Evolutionary conservation across 2,888 invertebrate genomes (phyloP), one percentile per base, ranked within the genome.

Genomic region (Phortica magna): DNA sequence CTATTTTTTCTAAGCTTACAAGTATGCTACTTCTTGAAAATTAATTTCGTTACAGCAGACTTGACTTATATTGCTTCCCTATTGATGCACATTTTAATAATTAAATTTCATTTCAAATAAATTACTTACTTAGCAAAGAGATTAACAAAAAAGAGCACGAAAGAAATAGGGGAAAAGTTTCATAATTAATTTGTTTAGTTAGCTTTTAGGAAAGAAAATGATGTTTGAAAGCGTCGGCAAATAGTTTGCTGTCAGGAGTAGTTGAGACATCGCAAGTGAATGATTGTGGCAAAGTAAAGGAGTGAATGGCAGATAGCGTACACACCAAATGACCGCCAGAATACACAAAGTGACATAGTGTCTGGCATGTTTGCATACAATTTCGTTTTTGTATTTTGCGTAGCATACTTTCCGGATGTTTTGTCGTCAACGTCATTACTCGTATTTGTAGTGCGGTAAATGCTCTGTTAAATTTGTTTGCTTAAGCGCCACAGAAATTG

Each of bases 81-180:
- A 9, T 48, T 9, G 48, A 14, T 9, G 48, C 9, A 48, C 79
- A 81, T 79, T 84, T 77, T 76, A 74, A 78, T 85, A 85, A 85
- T 85, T 87, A 85, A 82, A 85, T 88, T 87, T 79, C 82, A 77
- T 78, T 82, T 81, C 76, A 87, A 81, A 85, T 85, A 87, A 88
- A 81, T 84, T 82, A 87, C 88, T 85, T 85, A 75, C 76, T 79
- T 80, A 88, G 85, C 82, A 78, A 88, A 80, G 77, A 83, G 81
- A 83, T 78, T 81, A 83, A 85, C 57, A n/a, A 68, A 68, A 7
- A 41, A 67, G 7, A 7, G 65, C 65, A 31, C 39, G 42, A 39
- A 65, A 65, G 1, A 65, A 39, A 41, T 4, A 41, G 65, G 83
- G 84, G 82, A 78, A 87, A 84, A 83, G 82, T 82, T 87, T 87